Conservation (phyloP, 2,888 invertebrate genomes). For the Agonopterix subpropinquella region DNA sequence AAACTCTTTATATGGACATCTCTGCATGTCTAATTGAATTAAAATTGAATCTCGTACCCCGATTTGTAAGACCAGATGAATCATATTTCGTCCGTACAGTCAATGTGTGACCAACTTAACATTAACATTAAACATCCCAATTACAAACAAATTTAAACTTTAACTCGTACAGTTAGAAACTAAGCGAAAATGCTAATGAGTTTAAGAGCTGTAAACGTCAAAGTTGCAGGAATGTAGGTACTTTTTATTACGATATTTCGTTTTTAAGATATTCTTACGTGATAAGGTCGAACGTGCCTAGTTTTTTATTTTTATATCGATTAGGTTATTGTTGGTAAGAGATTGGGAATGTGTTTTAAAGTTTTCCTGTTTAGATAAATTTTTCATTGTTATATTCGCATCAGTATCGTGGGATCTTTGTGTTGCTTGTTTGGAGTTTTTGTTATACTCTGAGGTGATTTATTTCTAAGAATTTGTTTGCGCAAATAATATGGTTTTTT, state of each 20-base stretch:
- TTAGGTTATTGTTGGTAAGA: constrained; percentile 46
- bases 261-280: constrained; percentile 39
- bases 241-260: constrained; percentile 62
- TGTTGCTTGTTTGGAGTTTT: constrained; percentile 5
- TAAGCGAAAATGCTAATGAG: constrained; percentile 14
- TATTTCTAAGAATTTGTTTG: constrained; percentile 8
- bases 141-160: too few species aligned
- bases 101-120: constrained; percentile 28
- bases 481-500: not conserved
- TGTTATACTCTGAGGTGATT: not conserved
- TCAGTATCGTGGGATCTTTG: constrained; percentile 32
- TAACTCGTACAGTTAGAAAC: not conserved
- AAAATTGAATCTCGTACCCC: constrained; percentile 59
- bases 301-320: constrained; percentile 41
- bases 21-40: constrained; percentile 60
- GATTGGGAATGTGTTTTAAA: constrained; percentile 43
- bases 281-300: constrained; percentile 53
- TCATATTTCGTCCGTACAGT: constrained; percentile 39
- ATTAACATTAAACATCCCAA: too few species aligned
- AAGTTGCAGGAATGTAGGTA: constrained; percentile 32
- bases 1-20: constrained; percentile 36
- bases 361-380: constrained; percentile 55
- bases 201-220: constrained; percentile 14
- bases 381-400: constrained; percentile 36
- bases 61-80: constrained; percentile 60